Evolutionary conservation across 1,140 invertebrate species (phyloP), one percentile per base, ranked within the genome.

Genomic region (Varroa destructor): DNA sequence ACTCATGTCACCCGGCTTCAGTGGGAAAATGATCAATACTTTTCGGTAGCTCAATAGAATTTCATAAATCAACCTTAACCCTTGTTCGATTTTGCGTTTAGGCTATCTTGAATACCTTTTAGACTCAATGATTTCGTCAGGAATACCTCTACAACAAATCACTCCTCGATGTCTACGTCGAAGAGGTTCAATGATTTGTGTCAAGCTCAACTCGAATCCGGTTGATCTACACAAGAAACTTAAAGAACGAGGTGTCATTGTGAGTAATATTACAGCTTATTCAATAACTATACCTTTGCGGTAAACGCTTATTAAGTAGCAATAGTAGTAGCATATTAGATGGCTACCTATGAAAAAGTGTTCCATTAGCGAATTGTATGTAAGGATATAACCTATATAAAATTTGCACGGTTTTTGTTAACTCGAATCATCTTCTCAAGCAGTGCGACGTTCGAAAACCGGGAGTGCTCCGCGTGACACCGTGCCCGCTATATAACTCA

Each of bases 401-500:
- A 25, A 25, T 25, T 25, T 25, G 25, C 25, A 25, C 25, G 25
- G 25, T 0, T 25, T 25, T 25, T 25, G 25, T 25, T 25, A 25
- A 25, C 25, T 25, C 25, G 25, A 25, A 25, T 25, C 25, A 25
- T 25, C 25, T 25, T 25, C 25, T 25, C 25, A 25, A 25, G 57
- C 61, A 85, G 84, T 82, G 83, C 76, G 84, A 85, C 74, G 79
- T 83, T 55, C 76, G 84, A 51, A 77, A 79, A 42, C 83, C 84
- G 0, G 78, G 79, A 72, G 83, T 84, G 1, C 81, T 85, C 72
- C 76, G 84, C 71, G 75, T 84, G 0, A 78, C 84, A 1, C 83
- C 84, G 0, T 80, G 75, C 25, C 84, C 84, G 8, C 73, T 85
- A 6, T 85, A 85, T 78, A 85, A 84, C 75, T 81, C 81, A 37